Conservation (phyloP, 2,113 vertebrate genomes). For the Elaphurus davidianus region DNA sequence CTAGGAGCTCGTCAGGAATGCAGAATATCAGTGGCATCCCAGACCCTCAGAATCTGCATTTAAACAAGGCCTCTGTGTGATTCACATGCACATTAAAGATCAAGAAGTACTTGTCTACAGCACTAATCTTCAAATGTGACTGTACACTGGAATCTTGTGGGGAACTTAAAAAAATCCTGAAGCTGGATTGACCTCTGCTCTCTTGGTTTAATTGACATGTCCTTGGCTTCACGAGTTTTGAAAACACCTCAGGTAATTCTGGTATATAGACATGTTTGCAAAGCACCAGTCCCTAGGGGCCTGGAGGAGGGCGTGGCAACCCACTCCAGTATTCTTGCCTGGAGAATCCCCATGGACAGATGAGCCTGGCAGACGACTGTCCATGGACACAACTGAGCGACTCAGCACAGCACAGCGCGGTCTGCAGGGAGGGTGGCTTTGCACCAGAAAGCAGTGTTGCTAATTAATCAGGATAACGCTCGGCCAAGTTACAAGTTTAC, state of each 20-base stretch:
- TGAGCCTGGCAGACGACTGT: background rate
- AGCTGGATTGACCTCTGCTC: background rate
- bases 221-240: background rate
- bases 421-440: constrained; percentile 17
- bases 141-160: background rate
- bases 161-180: background rate
- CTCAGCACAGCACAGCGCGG: background rate
- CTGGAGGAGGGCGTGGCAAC: background rate
- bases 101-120: background rate
- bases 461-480: constrained; percentile 74
- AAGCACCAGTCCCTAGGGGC: background rate
- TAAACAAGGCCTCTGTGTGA: background rate
- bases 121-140: background rate
- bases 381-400: background rate
- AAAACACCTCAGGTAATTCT: background rate
- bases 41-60: background rate
- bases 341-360: background rate
- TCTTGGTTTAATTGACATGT: background rate
- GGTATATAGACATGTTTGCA: background rate
- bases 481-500: constrained; percentile 53
- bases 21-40: background rate
- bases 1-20: background rate
- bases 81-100: fast-evolving
- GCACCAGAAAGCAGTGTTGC: background rate
- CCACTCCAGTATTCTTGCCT: background rate